A percentile compares a stretch with the other conserved stretches of the same genome.
phyloP scores from a whole-genome alignment of 2,888 invertebrate genomes.

The Papilio protenor region DNA sequence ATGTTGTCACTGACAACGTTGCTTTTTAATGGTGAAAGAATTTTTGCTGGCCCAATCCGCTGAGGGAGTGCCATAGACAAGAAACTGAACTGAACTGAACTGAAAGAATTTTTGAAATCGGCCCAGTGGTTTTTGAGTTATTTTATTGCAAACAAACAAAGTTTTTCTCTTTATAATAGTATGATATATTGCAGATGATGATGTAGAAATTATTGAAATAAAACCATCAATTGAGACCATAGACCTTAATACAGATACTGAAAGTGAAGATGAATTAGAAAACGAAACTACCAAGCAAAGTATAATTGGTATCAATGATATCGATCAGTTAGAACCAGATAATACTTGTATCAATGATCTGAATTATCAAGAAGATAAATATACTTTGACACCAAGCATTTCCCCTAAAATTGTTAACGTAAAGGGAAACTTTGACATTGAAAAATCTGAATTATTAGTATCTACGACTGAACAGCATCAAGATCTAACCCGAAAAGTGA shows the following conservation, averaged over 20 bases:
- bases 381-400: background rate
- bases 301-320: background rate
- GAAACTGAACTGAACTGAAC: too few species aligned
- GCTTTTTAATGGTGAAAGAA: too few species aligned
- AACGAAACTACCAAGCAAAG: background rate
- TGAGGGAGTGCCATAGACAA: too few species aligned
- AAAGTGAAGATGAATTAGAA: conserved; percentile 43
- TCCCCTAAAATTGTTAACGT: conserved; percentile 43
- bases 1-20: too few species aligned
- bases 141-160: too few species aligned
- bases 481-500: background rate
- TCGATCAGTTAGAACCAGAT: background rate
- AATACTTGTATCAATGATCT: background rate
- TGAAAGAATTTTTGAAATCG: too few species aligned
- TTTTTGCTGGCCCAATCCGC: too few species aligned
- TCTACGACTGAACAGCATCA: background rate
- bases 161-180: too few species aligned
- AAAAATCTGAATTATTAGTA: conserved; percentile 10
- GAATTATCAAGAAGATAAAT: background rate
- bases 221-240: conserved; percentile 67
- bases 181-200: conserved; percentile 52
- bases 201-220: conserved; percentile 59
- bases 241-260: conserved; percentile 59
- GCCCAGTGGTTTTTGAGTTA: too few species aligned
- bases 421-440: conserved; percentile 34